These are phyloP conservation scores for Teleogryllus oceanicus DNA, from an alignment of 2,888 invertebrate genomes.

Conservation along the genomic window DNA sequence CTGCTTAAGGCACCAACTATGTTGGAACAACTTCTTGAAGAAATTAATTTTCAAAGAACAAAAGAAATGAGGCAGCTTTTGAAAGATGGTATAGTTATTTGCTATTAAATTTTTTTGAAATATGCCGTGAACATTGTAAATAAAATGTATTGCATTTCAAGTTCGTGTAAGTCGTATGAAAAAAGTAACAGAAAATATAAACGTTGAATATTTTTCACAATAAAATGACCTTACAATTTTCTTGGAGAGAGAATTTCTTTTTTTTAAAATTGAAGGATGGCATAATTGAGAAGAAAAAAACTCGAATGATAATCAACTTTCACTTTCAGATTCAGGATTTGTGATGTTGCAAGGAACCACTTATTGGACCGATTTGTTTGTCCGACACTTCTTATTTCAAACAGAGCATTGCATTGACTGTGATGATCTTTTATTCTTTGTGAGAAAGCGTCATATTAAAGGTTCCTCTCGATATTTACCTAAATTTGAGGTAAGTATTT, in stretches of 20 bases:
- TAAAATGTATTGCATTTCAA: no score
- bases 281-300: no score
- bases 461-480: constrained; percentile 82
- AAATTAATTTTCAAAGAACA: constrained; percentile 87
- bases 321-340: constrained; percentile 76
- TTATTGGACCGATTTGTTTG: constrained; percentile 94
- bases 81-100: constrained; percentile 68
- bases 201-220: no score
- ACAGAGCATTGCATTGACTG: constrained; percentile 84
- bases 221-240: no score
- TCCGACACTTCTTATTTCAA: constrained; percentile 88
- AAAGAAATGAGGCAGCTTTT: constrained; percentile 86
- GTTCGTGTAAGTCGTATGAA: no score
- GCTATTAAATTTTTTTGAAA: neutral
- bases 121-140: neutral
- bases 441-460: constrained; percentile 86
- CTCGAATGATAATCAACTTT: neutral
- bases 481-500: constrained; percentile 72
- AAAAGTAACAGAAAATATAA: no score
- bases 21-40: constrained; percentile 81
- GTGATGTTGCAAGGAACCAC: constrained; percentile 89
- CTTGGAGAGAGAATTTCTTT: no score
- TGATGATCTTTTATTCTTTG: constrained; percentile 93
- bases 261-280: no score
- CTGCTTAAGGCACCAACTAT: constrained; percentile 60